These are phyloP conservation scores for Cephalotes varians DNA, from an alignment of 2,888 invertebrate genomes.

Conservation along the genomic window DNA sequence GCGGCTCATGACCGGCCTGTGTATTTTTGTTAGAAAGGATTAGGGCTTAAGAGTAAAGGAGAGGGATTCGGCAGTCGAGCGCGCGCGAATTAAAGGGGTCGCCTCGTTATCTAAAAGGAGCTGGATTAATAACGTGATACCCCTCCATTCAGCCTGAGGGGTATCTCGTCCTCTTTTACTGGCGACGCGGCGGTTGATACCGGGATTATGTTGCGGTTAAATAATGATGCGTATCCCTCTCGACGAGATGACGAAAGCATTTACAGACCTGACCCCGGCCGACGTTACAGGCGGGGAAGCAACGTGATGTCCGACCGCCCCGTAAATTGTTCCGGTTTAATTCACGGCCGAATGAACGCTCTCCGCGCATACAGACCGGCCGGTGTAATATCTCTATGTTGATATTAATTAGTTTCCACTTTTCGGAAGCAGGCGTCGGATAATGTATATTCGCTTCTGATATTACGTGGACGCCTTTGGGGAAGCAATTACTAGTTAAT, in stretches of 20 bases:
- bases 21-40: conserved; percentile 80
- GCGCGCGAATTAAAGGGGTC: conserved; percentile 74
- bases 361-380: conserved; percentile 10
- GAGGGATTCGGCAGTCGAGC: not conserved
- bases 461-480: conserved; percentile 41
- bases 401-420: conserved; percentile 55
- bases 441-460: conserved; percentile 37
- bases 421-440: conserved; percentile 45
- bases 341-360: conserved; percentile 32
- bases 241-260: conserved; percentile 46
- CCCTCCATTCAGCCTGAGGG: not conserved
- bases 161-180: conserved; percentile 13
- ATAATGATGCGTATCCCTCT: conserved; percentile 50
- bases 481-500: conserved; percentile 45
- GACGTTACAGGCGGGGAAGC: conserved; percentile 38
- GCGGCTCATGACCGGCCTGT: conserved; percentile 56
- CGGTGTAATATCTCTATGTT: conserved; percentile 46
- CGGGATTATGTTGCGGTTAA: conserved; percentile 54
- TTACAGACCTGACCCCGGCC: conserved; percentile 50
- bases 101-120: conserved; percentile 65
- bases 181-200: conserved; percentile 22
- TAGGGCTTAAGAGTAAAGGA: conserved; percentile 65
- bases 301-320: conserved; percentile 23
- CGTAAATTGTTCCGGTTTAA: conserved; percentile 44
- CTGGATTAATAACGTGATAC: conserved; percentile 67